Base-by-base conservation (phyloP, 2,797 vertebrate species). In the Epinephelus malabaricus region DNA sequence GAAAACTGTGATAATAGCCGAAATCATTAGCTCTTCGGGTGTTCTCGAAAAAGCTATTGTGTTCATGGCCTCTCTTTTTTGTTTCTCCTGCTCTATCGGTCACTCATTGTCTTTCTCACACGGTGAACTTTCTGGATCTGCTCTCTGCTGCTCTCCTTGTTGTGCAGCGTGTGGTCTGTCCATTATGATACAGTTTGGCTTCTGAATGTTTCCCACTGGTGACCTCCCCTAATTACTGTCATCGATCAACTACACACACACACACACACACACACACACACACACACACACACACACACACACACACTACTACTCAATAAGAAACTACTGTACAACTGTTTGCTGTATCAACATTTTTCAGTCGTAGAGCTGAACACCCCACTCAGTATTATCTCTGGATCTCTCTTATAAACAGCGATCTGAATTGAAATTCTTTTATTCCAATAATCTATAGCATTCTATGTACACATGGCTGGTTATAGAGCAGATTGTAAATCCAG, bases 1-100 rank as follows among this genome's bases (percentile, higher is more conserved):
- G 87, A 89, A 94, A 93, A 86, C 83, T 47, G 69, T 69, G 84
- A 87, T 86, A 81, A 90, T 76, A 75, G 73, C 67, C 77, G 64
- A 81, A 87, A 85, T 81, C 89, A 90, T 92, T 90, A 90, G 80
- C 74, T 69, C 76, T 73, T 79, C 19, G 75, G 76, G 83, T 76
- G 75, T 85, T 86, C 69, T 17, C 51, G 43, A 62, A 55, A 63
- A 70, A 73, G 61, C 43, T 66, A 65, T 69, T 30, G 70, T 72
- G 76, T 85, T 89, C 81, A 84, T 82, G 40, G 18, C 34, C 25
- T 75, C 51, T 73, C n/a, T 53, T 49, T 66, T 38, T 47, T 40
- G 10, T 51, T 9, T 46, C 18, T 54, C 27, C n/a, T 45, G 5
- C 13, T 21, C 61, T 43, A 43, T 68, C 47, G 2, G 9, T 62